A percentile compares a stretch with the other conserved stretches of the same genome.
These are phyloP conservation scores for Alethe castanea DNA, from an alignment of 2,113 vertebrate species.

Conservation along the genomic window DNA sequence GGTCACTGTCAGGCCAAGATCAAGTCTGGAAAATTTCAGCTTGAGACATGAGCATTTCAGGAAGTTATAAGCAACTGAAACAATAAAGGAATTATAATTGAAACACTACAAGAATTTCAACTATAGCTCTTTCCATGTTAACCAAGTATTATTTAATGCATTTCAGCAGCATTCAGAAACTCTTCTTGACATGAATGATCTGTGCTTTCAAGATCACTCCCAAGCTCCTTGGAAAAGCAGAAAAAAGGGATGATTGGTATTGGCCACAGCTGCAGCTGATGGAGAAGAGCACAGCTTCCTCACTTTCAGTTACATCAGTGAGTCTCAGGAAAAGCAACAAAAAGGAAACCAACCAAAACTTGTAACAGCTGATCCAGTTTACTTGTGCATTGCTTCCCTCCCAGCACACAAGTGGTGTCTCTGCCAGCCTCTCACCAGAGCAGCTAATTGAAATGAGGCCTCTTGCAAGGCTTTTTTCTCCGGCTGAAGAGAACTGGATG, in stretches of 20 bases:
- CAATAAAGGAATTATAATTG: constrained; percentile 4
- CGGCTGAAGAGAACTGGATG: background rate
- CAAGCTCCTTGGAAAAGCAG: background rate
- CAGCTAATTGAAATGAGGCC: background rate
- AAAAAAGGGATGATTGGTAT: background rate
- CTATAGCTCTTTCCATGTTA: background rate
- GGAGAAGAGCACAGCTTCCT: background rate
- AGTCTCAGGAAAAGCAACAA: background rate
- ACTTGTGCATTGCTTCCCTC: background rate
- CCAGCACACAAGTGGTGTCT: background rate
- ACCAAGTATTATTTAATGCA: background rate
- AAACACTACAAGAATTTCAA: constrained; percentile 1
- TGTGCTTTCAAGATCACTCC: background rate
- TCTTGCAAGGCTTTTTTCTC: background rate
- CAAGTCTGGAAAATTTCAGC: constrained; percentile 36
- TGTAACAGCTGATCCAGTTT: background rate
- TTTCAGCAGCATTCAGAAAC: background rate
- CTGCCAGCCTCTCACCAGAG: background rate
- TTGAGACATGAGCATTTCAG: background rate
- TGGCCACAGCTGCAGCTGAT: background rate
- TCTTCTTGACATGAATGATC: background rate
- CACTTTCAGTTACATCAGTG: background rate
- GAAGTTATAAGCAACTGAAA: constrained; percentile 37
- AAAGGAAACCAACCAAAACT: background rate
- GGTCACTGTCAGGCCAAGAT: constrained; percentile 36